A percentile compares a stretch with the other conserved stretches of the same genome.
Evolutionary conservation across 1,140 invertebrate species (phyloP).

Genomic region (Drosophila oshimai): DNA sequence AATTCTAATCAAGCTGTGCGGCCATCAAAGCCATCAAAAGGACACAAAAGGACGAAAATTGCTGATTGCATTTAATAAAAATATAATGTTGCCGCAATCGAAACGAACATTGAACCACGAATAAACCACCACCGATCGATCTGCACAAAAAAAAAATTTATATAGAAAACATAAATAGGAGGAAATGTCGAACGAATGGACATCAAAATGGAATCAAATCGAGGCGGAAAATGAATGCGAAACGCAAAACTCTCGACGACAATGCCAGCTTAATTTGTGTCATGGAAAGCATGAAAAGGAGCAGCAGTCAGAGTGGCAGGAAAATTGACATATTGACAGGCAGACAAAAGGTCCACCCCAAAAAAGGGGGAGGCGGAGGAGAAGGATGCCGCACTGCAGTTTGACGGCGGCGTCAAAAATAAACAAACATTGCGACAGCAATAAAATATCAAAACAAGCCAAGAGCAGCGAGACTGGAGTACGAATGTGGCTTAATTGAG

Average conservation of each 20-base stretch:
- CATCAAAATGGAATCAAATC: constrained; percentile 51
- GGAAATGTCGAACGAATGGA: constrained; percentile 38
- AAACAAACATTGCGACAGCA: constrained; percentile 78
- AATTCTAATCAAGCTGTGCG: constrained; percentile 56
- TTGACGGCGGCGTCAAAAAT: constrained; percentile 65
- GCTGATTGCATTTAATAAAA: constrained; percentile 58
- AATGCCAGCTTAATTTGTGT: constrained; percentile 76
- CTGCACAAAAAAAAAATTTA: neutral
- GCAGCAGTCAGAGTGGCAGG: constrained; percentile 27
- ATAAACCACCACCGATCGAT: constrained; percentile 20
- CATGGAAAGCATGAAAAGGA: constrained; percentile 68
- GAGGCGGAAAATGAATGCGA: constrained; percentile 47
- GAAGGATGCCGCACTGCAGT: constrained; percentile 52
- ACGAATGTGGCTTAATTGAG: constrained; percentile 64
- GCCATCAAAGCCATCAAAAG: constrained; percentile 50
- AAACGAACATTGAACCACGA: neutral
- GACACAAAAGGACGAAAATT: constrained; percentile 32
- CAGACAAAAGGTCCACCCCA: constrained; percentile 58
- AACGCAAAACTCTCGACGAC: constrained; percentile 53
- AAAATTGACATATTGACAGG: constrained; percentile 78
- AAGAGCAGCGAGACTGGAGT: neutral
- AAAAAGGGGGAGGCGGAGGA: neutral
- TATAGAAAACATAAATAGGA: neutral
- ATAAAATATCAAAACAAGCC: constrained; percentile 67
- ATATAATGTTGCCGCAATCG: constrained; percentile 41